Conservation (phyloP, 1,140 invertebrate genomes). For the Scaptomyza graminum region DNA sequence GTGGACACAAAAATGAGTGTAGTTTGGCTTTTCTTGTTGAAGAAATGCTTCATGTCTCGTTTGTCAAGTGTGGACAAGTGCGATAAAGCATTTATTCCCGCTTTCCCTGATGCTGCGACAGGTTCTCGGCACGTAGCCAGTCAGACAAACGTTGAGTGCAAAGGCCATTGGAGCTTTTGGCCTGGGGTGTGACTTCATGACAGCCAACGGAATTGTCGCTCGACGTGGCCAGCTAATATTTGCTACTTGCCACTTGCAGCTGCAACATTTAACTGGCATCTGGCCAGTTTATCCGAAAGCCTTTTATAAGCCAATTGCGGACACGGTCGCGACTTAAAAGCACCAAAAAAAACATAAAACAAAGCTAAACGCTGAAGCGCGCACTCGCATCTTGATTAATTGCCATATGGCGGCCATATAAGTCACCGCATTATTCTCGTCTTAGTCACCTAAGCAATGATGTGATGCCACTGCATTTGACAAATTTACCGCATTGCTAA, state of each 20-base stretch:
- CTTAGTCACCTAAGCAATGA: too few species aligned
- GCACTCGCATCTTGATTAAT: constrained; percentile 23
- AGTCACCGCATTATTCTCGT: not conserved
- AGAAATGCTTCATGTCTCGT: constrained; percentile 25
- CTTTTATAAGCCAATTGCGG: constrained; percentile 40
- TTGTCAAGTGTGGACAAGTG: constrained; percentile 36
- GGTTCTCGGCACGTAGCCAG: constrained; percentile 49
- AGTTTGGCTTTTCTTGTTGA: not conserved
- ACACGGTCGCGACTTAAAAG: constrained; percentile 15
- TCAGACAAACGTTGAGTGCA: not conserved
- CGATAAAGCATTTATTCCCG: constrained; percentile 35
- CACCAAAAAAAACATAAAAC: not conserved
- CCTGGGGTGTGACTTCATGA: constrained; percentile 36
- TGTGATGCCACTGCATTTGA: too few species aligned
- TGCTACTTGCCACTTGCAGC: not conserved
- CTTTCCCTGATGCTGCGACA: constrained; percentile 20
- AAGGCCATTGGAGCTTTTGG: constrained; percentile 30
- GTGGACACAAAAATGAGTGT: constrained; percentile 6
- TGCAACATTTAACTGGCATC: constrained; percentile 43
- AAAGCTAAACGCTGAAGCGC: not conserved
- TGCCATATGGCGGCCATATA: constrained; percentile 15
- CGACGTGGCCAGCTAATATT: not conserved
- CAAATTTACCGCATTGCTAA: too few species aligned
- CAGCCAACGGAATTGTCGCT: constrained; percentile 37
- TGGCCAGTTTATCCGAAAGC: constrained; percentile 38